Evolutionary conservation across 2,113 vertebrate species (phyloP).

Genomic region (Vicugna pacos): DNA sequence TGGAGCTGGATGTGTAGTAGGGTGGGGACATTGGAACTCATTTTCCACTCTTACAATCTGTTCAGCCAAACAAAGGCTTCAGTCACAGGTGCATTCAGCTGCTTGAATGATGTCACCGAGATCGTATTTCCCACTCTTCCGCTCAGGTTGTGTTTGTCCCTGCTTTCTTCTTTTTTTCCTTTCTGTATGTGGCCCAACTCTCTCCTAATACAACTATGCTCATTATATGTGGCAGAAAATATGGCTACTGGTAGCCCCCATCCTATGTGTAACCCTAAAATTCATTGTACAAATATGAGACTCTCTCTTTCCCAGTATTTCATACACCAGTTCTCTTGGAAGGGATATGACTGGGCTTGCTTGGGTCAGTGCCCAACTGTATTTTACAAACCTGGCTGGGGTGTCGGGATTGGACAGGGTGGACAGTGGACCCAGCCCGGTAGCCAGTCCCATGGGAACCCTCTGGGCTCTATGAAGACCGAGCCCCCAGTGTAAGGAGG

Average conservation of each 20-base stretch:
- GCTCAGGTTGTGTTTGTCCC: conserved; percentile 50
- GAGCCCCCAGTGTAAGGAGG: background rate
- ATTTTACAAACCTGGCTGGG: background rate
- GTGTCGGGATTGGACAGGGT: background rate
- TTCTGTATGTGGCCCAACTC: conserved; percentile 16
- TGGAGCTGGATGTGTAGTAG: background rate
- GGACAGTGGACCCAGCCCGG: background rate
- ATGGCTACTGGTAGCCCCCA: background rate
- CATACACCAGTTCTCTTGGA: conserved; percentile 4
- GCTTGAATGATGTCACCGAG: conserved; percentile 63
- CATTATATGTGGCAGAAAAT: background rate
- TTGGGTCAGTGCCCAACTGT: background rate
- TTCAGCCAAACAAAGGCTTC: conserved; percentile 35
- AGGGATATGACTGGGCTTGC: conserved; percentile 4
- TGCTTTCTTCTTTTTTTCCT: background rate
- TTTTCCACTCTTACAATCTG: background rate
- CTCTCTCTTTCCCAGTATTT: background rate
- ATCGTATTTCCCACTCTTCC: conserved; percentile 63
- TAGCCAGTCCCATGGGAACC: background rate
- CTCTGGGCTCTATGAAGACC: conserved; percentile 1
- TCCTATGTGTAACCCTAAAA: background rate
- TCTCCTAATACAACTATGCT: conserved; percentile 24
- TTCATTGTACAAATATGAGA: background rate
- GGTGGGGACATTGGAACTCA: background rate
- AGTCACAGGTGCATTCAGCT: conserved; percentile 60